Conservation (phyloP, 2,113 vertebrate genomes). For the Rhombomys opimus region DNA sequence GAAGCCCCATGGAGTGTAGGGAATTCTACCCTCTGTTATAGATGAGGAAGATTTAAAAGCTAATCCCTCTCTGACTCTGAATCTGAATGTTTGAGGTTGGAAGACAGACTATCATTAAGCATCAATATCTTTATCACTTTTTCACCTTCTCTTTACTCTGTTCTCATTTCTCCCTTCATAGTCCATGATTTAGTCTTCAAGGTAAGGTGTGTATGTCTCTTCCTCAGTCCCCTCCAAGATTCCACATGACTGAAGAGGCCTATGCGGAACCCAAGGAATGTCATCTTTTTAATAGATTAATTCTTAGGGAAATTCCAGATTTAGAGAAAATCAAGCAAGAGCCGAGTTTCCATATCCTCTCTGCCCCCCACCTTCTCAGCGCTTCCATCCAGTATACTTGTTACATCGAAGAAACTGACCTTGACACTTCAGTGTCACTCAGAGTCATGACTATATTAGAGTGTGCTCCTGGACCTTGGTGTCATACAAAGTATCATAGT, state of each 20-base stretch:
- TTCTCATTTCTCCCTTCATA: neutral
- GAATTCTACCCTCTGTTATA: neutral
- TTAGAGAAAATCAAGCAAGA: neutral
- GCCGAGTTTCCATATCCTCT: neutral
- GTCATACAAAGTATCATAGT: neutral
- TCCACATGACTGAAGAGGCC: neutral
- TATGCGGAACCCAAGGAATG: neutral
- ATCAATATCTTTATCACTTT: neutral
- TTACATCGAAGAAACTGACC: neutral
- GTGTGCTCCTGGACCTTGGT: neutral
- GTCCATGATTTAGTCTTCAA: neutral
- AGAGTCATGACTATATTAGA: neutral
- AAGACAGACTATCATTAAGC: neutral
- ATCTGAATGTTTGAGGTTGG: constrained; percentile 21
- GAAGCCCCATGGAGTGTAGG: neutral
- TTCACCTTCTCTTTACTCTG: neutral
- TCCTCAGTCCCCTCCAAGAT: neutral
- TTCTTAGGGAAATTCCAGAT: constrained; percentile 1
- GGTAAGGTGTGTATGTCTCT: neutral
- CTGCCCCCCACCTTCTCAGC: neutral
- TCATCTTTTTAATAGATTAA: constrained; percentile 9
- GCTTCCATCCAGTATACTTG: neutral
- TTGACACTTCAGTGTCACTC: neutral
- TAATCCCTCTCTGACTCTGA: neutral
- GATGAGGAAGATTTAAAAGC: neutral